Evolutionary conservation across 2,113 vertebrate species (phyloP).

Genomic region (Dasyornis broadbenti): DNA sequence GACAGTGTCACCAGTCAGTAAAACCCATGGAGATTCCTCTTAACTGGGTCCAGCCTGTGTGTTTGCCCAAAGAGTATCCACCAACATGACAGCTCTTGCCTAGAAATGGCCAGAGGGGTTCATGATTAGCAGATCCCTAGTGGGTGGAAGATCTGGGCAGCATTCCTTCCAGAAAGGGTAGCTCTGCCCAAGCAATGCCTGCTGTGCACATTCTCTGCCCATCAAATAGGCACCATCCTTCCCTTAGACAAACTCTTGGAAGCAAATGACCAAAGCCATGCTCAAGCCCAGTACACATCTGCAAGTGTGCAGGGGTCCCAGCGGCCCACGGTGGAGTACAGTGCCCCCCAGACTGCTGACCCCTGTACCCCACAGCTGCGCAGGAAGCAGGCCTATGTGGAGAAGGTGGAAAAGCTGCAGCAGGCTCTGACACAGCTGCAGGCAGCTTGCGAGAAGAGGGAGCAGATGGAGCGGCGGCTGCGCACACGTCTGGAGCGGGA

Average conservation of each 20-base stretch:
- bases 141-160: not conserved
- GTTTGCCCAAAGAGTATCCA: not conserved
- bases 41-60: not conserved
- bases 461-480: conserved; percentile 84
- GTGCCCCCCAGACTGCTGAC: not conserved
- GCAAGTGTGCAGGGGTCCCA: fast-evolving
- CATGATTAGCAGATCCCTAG: not conserved
- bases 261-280: not conserved
- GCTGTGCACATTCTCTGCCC: not conserved
- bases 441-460: conserved; percentile 79
- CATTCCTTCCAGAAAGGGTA: fast-evolving
- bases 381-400: conserved; percentile 83
- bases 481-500: conserved; percentile 83
- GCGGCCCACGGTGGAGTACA: fast-evolving
- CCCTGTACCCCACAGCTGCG: conserved; percentile 64
- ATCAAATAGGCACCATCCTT: not conserved
- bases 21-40: not conserved
- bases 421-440: conserved; percentile 83
- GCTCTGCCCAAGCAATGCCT: not conserved
- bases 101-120: not conserved
- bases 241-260: not conserved
- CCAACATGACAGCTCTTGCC: not conserved
- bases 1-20: not conserved
- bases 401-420: conserved; percentile 84
- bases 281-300: fast-evolving